A percentile compares a stretch with the other conserved stretches of the same genome.
Conservation (phyloP, 2,113 vertebrate genomes). For the Tetrax tetrax region DNA sequence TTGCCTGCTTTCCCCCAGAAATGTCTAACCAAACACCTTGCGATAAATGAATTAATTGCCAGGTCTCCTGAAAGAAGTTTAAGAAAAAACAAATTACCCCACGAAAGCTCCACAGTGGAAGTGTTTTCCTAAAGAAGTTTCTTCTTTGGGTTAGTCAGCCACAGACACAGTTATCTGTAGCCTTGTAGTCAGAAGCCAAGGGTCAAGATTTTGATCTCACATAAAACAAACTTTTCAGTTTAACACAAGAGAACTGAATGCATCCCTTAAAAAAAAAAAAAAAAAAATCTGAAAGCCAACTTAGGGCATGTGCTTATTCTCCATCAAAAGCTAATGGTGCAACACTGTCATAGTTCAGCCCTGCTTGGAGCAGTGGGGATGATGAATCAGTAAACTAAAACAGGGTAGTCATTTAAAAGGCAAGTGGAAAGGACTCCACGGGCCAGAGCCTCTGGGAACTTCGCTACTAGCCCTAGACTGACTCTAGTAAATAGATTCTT, state of each 20-base stretch:
- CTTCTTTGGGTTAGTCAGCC: background rate
- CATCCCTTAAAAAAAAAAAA: background rate
- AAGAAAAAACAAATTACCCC: background rate
- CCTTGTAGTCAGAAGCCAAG: background rate
- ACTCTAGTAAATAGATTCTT: background rate
- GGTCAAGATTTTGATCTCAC: background rate
- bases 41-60: background rate
- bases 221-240: background rate
- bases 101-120: background rate
- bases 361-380: background rate
- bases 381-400: background rate
- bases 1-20: background rate
- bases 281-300: background rate
- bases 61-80: background rate
- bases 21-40: background rate
- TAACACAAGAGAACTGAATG: background rate
- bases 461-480: background rate
- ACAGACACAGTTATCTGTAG: background rate
- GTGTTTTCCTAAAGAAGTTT: background rate
- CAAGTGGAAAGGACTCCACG: background rate
- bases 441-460: slow-evolving; percentile 17
- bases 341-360: background rate
- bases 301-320: background rate
- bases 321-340: background rate
- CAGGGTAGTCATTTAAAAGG: background rate